Evolutionary conservation across 2,113 vertebrate genomes (phyloP), one percentile per base, ranked within the genome.

Genomic region (Cryptomyrus ogoouensis): DNA sequence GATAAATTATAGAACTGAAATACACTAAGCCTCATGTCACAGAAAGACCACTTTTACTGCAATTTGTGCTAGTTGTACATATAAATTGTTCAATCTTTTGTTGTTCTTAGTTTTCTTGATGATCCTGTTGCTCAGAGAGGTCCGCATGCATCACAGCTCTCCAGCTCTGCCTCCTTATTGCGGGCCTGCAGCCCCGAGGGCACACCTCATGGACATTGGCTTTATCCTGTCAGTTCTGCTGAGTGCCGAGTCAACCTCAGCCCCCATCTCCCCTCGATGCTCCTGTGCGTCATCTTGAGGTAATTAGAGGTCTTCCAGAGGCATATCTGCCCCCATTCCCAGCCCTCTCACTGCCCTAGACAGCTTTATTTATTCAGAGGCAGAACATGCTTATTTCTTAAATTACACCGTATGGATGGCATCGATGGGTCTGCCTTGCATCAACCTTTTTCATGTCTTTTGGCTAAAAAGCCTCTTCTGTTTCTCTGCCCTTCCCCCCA

Each of bases 221-320:
- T 91, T 93, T 91, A 90, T 42, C 89, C 91, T 91, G 91, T 92
- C 62, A 35, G 91, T 94, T 93, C 91, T 94, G 19, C 92, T 90
- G 92, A 83, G 91, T 89, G 89, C 91, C 89, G 84, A 89, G 90
- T 90, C 83, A 44, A 91, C 90, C 74, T 92, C 93, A 90, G 90
- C 90, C 85, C 62, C 91, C 91, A 77, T 93, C 91, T 90, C 89
- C 93, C 91, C 90, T 90, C 62, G 52, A 66, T 92, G 89, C 24
- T 87, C 46, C 66, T 91, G 93, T 96, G 95, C 94, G 95, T 96
- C 95, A 96, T 90, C 89, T 90, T 93, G 93, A 94, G 92, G 91
- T 96, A 95, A 96, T 96, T 95, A 94, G 92, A 92, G 95, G 94
- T 94, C 94, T 93, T 58, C 49, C 86, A 90, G 91, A 91, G 84